Evolutionary conservation across 30 jellyfish, hydroid and myxozoan genomes (phyloP), one percentile per base, ranked within the genome.

Genomic region (Turritopsis dohrnii): DNA sequence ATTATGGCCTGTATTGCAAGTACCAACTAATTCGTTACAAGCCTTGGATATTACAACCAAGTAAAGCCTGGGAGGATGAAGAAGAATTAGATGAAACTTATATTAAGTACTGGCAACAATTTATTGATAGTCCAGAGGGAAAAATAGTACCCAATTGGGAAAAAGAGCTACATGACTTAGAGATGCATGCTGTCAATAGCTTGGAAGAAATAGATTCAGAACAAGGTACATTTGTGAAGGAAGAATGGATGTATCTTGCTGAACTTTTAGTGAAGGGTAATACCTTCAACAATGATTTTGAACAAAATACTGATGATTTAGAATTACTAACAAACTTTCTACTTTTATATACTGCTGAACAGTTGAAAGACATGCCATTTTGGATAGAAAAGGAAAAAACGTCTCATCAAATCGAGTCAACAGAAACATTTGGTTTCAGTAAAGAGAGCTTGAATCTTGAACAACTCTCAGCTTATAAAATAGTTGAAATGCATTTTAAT

Each of bases 401-500:
- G n/a, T n/a, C n/a, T n/a, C n/a, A n/a, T n/a, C n/a, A n/a, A n/a
- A n/a, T n/a, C n/a, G n/a, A n/a, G n/a, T n/a, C n/a, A n/a, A n/a
- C n/a, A n/a, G n/a, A n/a, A n/a, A n/a, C n/a, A n/a, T n/a, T n/a
- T n/a, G n/a, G n/a, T n/a, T n/a, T n/a, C n/a, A n/a, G n/a, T n/a
- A n/a, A n/a, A n/a, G n/a, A n/a, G n/a, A n/a, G n/a, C 18, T 81
- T 81, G 28, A 81, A 81, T 65, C 66, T 16, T 19, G 83, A 81
- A 53, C 88, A 81, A 52, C 54, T n/a, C 28, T 71, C 29, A 28
- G 88, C 88, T 18, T 81, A 53, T 81, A 25, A 66, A 17, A 81
- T 81, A 24, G 31, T 81, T 52, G 23, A 82, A 19, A 18, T 69
- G 28, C 88, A 81, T 81, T 29, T 52, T 31, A 21, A 81, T 18